Conservation (phyloP, 92 coral and sea anemone genomes). For the Bergia sp. region DNA sequence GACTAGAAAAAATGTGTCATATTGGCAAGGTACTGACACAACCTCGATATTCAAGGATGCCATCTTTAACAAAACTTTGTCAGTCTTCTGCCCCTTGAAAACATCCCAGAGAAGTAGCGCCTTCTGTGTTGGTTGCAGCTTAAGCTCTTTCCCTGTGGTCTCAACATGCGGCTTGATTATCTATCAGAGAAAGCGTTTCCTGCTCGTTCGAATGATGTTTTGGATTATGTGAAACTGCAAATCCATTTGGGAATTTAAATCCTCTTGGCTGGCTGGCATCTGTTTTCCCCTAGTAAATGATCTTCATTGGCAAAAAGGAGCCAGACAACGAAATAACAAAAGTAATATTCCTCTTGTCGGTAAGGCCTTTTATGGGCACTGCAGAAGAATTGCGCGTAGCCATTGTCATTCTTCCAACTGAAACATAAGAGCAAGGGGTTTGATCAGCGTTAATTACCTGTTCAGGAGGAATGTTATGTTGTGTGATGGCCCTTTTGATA, state of each 20-base stretch:
- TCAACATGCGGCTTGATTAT: no score
- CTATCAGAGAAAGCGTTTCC: conserved; percentile 24
- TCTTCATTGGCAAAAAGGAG: conserved; percentile 60
- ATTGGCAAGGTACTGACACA: no score
- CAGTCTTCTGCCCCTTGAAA: no score
- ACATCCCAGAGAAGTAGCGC: no score
- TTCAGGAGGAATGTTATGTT: conserved; percentile 56
- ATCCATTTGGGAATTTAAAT: background rate
- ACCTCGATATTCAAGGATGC: no score
- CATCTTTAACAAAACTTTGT: no score
- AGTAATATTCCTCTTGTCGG: conserved; percentile 42
- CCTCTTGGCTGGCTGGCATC: conserved; percentile 65
- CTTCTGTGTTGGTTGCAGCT: no score
- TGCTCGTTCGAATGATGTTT: conserved; percentile 53
- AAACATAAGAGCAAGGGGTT: conserved; percentile 41
- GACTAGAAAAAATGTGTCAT: no score
- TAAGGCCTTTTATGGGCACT: conserved; percentile 41
- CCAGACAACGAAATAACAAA: conserved; percentile 57
- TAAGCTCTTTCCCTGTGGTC: no score
- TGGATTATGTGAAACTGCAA: conserved; percentile 53
- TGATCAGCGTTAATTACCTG: conserved; percentile 47
- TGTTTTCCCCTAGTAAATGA: conserved; percentile 66
- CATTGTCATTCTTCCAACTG: conserved; percentile 69
- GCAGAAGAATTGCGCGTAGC: conserved; percentile 53
- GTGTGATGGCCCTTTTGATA: conserved; percentile 50